Base-by-base conservation (phyloP, 2,797 vertebrate species). In the Oreochromis mossambicus region DNA sequence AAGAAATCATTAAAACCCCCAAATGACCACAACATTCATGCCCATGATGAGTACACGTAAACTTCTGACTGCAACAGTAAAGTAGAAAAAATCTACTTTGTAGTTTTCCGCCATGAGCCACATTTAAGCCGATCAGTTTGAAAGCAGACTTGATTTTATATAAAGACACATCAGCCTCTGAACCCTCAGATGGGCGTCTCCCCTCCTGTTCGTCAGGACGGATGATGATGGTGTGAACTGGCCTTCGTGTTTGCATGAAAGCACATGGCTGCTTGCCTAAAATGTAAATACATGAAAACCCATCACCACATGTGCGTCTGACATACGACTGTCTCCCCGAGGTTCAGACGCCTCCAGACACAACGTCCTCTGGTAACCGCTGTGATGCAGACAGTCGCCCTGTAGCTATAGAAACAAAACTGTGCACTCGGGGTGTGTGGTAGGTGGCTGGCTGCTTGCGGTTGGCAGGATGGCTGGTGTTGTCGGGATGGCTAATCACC, bases 391-490 rank as follows among this genome's bases (percentile, higher is more conserved):
- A 89, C 93, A 83, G 82, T 83, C 87, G 2, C 84, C 61, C 68
- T 7, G 92, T 95, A 83, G 85, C 91, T 84, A 91, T 91, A 87
- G 93, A 89, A 93, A 95, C 94, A 21, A 80, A 84, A 88, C 81
- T 79, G 84, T 76, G 75, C 48, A 19, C 55, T 76, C 48, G 9
- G 83, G 87, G 56, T 34, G 89, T 92, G 91, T 46, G 93, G 90
- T 94, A 89, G 92, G 91, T 90, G 93, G 92, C 89, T 79, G 81
- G 24, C 88, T 81, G 90, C 91, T 77, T 50, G 93, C 68, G 92
- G 93, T 91, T 6, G 82, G 87, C 84, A 85, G 86, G 80, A 50
- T 66, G 89, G 77, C 82, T 88, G 91, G 21, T 86, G 78, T 86
- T 75, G 88, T 86, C 78, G 79, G 78, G 87, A 90, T 82, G 87